Evolutionary conservation across 2,113 vertebrate species (phyloP), one percentile per base, ranked within the genome.

Genomic region (Petromus typicus): DNA sequence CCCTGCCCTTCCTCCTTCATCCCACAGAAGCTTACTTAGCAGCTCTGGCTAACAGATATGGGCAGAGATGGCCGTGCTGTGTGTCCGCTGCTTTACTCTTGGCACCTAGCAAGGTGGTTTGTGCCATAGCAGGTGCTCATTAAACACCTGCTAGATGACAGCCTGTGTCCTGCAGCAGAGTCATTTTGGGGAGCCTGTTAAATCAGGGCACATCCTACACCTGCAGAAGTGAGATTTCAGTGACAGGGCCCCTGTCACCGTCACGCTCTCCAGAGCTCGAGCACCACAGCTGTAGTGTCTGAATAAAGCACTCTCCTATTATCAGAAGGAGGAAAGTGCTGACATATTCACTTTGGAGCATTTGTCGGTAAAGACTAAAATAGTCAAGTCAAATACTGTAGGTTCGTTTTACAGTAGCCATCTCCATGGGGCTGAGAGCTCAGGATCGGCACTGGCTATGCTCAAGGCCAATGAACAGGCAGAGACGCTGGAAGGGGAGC

Each of bases 281-380:
- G 91, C 92, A 43, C 40, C 57, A n/a, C 16, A 22, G 79, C 63
- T 18, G 10, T n/a, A 20, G 48, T 27, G 5, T 80, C 89, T 89
- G 89, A 91, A 76, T 51, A 89, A 83, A 87, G 54, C 83, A 80
- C 83, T 64, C n/a, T 90, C 48, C 75, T 94, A 40, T 80, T 63
- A 51, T 73, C 27, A 25, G 89, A 86, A 57, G 45, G 75, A 63
- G 91, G 73, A 84, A 93, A 64, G 69, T 73, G 90, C 76, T 84
- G 76, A 86, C 37, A 69, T 43, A 63, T 69, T 80, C 22, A 59
- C 63, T 92, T 93, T 17, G 37, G 51, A 69, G 67, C 43, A n/a
- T 89, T 94, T 94, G 93, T 61, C 1, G 20, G 69, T 40, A 66
- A 64, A 81, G 89, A 75, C 75, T 76, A 25, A 89, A 93, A 69